Conservation (phyloP, 2,888 invertebrate species). For the Morinoia aosen region DNA sequence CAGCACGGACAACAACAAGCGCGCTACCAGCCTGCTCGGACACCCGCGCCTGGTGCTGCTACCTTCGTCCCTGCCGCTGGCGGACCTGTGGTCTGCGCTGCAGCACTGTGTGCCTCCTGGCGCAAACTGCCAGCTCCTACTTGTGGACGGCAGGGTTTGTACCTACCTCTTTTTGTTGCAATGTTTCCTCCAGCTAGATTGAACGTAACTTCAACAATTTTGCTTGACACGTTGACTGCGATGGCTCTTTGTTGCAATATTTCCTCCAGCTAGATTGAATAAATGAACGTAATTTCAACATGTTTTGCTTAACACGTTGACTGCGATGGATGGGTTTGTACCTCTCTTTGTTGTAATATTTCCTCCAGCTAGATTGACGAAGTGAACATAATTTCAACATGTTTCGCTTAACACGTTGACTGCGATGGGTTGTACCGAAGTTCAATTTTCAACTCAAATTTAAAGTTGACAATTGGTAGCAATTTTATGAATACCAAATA, state of each 20-base stretch:
- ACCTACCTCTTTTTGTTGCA: not conserved
- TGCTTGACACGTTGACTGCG: no score
- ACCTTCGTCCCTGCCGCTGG: conserved; percentile 74
- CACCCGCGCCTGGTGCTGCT: conserved; percentile 76
- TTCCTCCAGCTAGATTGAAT: no score
- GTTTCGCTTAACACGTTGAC: no score
- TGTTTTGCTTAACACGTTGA: no score
- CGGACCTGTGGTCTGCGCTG: conserved; percentile 73
- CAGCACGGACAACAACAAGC: conserved; percentile 68
- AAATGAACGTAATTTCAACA: no score
- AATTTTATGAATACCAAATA: no score
- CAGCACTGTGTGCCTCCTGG: conserved; percentile 71
- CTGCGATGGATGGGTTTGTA: conserved; percentile 75
- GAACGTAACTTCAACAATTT: not conserved
- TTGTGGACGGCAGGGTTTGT: conserved; percentile 75
- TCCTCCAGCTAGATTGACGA: not conserved
- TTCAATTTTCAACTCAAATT: no score
- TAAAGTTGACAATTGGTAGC: no score
- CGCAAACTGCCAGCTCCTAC: conserved; percentile 73
- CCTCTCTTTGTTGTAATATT: not conserved
- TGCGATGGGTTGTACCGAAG: conserved; percentile 71
- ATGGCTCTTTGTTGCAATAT: not conserved
- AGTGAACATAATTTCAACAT: not conserved
- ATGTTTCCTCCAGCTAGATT: not conserved
- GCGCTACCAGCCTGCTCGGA: conserved; percentile 71